These are phyloP conservation scores for Antheraea assamensis DNA, from an alignment of 2,888 invertebrate genomes.

Conservation along the genomic window DNA sequence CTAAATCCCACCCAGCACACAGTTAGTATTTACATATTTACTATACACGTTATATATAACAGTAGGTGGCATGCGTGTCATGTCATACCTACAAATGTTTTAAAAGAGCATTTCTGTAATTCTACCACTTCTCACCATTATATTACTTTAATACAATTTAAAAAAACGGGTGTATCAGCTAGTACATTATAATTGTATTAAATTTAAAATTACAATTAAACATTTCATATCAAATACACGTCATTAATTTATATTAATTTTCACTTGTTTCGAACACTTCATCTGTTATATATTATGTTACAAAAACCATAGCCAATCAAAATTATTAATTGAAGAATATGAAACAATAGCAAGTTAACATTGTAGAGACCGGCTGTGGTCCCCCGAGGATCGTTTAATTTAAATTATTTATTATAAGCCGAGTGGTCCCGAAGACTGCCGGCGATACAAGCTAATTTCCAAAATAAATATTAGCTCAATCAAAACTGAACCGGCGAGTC, in stretches of 20 bases:
- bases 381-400: slow-evolving; percentile 69
- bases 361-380: slow-evolving; percentile 31
- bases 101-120: too few relatives aligned
- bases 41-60: too few relatives aligned
- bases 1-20: too few relatives aligned
- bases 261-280: neutral
- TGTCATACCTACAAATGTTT: too few relatives aligned
- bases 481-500: slow-evolving; percentile 39
- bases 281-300: slow-evolving; percentile 26
- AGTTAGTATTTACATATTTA: too few relatives aligned
- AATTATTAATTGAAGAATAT: slow-evolving; percentile 74
- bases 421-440: slow-evolving; percentile 52
- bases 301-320: slow-evolving; percentile 49
- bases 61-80: too few relatives aligned
- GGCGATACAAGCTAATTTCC: slow-evolving; percentile 74
- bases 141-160: too few relatives aligned
- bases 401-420: slow-evolving; percentile 72
- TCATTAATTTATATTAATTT: neutral
- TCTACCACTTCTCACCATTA: too few relatives aligned
- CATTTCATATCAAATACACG: neutral
- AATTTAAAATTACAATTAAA: neutral
- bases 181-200: too few relatives aligned
- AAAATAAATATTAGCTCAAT: slow-evolving; percentile 81
- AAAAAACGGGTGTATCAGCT: too few relatives aligned
- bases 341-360: slow-evolving; percentile 61